Base-by-base conservation (phyloP, 2,888 invertebrate genomes). In the Apeira syringaria region DNA sequence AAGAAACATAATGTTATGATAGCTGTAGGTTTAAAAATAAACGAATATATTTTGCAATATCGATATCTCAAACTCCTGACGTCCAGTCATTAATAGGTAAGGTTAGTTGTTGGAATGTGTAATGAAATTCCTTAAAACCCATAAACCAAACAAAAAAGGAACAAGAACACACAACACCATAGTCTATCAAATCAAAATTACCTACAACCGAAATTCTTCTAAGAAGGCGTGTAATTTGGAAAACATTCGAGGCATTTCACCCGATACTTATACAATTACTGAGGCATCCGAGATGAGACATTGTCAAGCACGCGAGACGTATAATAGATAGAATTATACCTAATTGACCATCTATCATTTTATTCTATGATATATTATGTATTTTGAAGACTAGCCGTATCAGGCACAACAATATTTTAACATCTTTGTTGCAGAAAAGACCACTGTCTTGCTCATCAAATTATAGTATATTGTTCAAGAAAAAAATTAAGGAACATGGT, bases 231-330 rank as follows among this genome's bases (percentile, higher is more conserved):
- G 61, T 72, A 76, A 76, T 76, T 76, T 76, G 22, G 46, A 55
- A 73, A 69, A 64, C 52, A 76, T 76, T 59, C 56, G 49, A 65
- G 64, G 56, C 61, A 75, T 76, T 68, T 59, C 49, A 59, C 47
- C 57, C 49, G 34, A 28, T 54, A 48, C 11, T 44, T 59, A 59
- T 53, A 44, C 74, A 69, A 74, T 75, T 77, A 77, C 63, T 50
- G 27, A 22, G 63, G 72, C 53, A 71, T 68, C 56, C 57, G 53
- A 46, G 55, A 55, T 54, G 59, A 44, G 59, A 48, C 61, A 44
- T 27, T 40, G 37, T 42, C 52, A 26, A 45, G 41, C 58, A 52
- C 53, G 54, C 55, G 50, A 55, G 45, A 17, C 8, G 22, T 24
- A 27, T 35, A 26, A 30, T 42, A 36, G 27, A 20, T 36, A 30